phyloP scores from a whole-genome alignment of 2,888 invertebrate species.

The Crocallis elinguaria region DNA sequence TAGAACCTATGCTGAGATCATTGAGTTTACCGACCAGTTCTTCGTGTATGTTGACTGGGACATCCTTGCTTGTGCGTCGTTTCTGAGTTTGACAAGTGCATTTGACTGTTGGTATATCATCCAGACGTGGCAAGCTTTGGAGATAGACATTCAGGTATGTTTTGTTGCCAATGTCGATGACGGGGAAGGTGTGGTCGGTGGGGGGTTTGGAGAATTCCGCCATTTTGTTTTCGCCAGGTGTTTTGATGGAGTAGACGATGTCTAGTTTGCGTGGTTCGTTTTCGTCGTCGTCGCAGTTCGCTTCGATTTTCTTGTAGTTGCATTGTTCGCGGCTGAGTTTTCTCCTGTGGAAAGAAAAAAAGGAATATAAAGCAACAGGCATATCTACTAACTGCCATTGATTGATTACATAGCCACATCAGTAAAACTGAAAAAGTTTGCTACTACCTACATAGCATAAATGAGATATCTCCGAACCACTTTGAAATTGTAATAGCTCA shows the following conservation, averaged over 20 bases:
- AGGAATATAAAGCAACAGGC: constrained; percentile 29
- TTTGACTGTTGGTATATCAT: constrained; percentile 87
- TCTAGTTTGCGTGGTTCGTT: constrained; percentile 66
- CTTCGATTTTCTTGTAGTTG: constrained; percentile 78
- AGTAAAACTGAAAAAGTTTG: too few relatives aligned
- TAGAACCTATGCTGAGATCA: constrained; percentile 75
- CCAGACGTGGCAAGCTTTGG: constrained; percentile 90
- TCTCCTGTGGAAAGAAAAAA: constrained; percentile 67
- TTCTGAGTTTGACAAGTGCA: constrained; percentile 66
- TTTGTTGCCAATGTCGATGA: constrained; percentile 87
- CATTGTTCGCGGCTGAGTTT: constrained; percentile 80
- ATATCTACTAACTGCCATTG: too few relatives aligned
- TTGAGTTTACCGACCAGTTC: constrained; percentile 70
- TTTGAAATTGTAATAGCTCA: too few relatives aligned
- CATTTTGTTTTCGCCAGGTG: constrained; percentile 86
- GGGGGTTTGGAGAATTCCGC: constrained; percentile 84
- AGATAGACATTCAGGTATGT: constrained; percentile 86
- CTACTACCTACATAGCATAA: too few relatives aligned
- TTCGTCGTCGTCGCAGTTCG: constrained; percentile 70
- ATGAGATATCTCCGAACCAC: too few relatives aligned
- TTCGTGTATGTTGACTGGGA: constrained; percentile 57
- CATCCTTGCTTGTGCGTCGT: constrained; percentile 67
- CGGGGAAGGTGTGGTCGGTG: constrained; percentile 89
- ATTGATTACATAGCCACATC: too few relatives aligned
- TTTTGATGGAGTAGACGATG: constrained; percentile 88